Evolutionary conservation across 2,113 vertebrate genomes (phyloP), one percentile per base, ranked within the genome.

Genomic region (Phalacrocorax pelagicus): DNA sequence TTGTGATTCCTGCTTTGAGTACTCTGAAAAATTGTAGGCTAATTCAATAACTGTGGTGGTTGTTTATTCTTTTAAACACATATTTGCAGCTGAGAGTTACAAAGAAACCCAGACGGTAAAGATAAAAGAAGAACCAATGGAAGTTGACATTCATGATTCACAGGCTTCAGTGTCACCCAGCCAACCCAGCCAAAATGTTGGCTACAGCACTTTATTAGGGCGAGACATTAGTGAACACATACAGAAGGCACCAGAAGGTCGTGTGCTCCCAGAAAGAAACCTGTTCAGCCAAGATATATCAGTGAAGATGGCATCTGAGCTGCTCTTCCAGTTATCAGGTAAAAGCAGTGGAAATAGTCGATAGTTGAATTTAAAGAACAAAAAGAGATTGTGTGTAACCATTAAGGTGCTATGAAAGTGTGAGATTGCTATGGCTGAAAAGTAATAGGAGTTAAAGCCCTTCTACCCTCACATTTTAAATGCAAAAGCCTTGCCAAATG

Each of bases 211-310:
- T 99, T 99, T 99, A 98, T 95, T 99, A 91, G 98, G 98, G 91
- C 98, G 98, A 74, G 99, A 99, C 96, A 98, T 99, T 89, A 97
- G 94, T 3, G 99, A 99, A 96, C 98, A 98, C 79, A 97, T 98
- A 92, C 98, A 98, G 77, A 98, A 98, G 97, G 98, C 99, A 58
- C 98, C 99, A 3, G 99, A 99, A 89, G 98, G 98, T 61, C 97
- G 99, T 96, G 97, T 98, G 75, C 97, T 98, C 96, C 99, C 99
- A 15, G 99, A 99, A 96, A 99, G 99, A 96, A 99, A 98, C 91
- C 99, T 99, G 16, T 99, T 99, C 98, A 99, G 99, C 96, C 99
- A 99, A 97, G 99, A 99, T 97, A 99, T 99, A 98, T 99, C 99
- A 12, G 99, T 99, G 98, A 99, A 99, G 98, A 99, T 99, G 99